A percentile compares a stretch with the other conserved stretches of the same genome.
phyloP scores from a whole-genome alignment of 2,113 vertebrate genomes.

The Bufo gargarizans region DNA sequence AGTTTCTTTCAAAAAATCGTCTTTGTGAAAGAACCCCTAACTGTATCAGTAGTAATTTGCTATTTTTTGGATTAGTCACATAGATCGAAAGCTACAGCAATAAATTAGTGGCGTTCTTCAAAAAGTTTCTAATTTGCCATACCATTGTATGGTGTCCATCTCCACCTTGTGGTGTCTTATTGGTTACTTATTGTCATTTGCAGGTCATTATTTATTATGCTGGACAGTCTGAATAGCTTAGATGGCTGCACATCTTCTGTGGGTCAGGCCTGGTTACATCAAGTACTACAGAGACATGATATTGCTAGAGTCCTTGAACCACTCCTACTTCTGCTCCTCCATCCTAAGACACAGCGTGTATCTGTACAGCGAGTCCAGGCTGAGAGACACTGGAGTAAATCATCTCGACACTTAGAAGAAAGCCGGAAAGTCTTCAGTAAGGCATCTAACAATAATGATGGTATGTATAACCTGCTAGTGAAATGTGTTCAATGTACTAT shows the following conservation, averaged over 20 bases:
- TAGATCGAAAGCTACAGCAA: neutral
- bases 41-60: neutral
- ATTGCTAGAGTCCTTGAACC: slow-evolving; percentile 96
- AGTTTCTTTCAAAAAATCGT: too few species aligned
- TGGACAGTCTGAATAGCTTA: slow-evolving; percentile 93
- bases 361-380: slow-evolving; percentile 95
- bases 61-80: neutral
- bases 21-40: too few species aligned
- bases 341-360: slow-evolving; percentile 96
- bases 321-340: slow-evolving; percentile 90
- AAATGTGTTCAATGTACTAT: neutral
- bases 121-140: neutral
- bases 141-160: neutral
- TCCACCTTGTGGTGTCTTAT: neutral
- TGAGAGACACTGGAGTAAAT: slow-evolving; percentile 85
- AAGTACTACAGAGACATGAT: slow-evolving; percentile 96
- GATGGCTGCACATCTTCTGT: slow-evolving; percentile 94
- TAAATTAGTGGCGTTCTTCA: neutral
- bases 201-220: slow-evolving; percentile 97
- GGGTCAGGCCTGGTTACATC: slow-evolving; percentile 95
- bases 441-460: slow-evolving; percentile 79
- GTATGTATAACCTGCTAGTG: slow-evolving; percentile 68
- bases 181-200: slow-evolving; percentile 6
- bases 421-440: slow-evolving; percentile 76
- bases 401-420: slow-evolving; percentile 69